Evolutionary conservation across 2,888 invertebrate genomes (phyloP), one percentile per base, ranked within the genome.

Genomic region (Coelopa pilipes): DNA sequence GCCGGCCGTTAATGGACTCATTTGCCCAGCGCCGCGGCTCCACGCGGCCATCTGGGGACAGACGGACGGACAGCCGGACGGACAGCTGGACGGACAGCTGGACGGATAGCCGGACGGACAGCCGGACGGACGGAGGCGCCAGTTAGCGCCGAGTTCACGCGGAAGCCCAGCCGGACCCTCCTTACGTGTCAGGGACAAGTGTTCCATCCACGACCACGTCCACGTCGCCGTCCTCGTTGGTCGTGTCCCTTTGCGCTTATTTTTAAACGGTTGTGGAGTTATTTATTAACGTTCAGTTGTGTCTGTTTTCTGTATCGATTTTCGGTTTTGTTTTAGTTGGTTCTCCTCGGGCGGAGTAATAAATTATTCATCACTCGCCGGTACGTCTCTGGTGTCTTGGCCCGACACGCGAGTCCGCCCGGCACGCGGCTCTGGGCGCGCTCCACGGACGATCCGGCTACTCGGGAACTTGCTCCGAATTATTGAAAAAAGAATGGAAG

Each of bases 321-420:
- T 72, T 65, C 21, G 7, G 24, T 15, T 60, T 60, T 19, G 45
- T 62, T 60, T 50, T 21, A 55, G 63, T 50, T 21, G 53, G 63
- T 49, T 57, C 34, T 55, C 13, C 55, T 68, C 55, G 53, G 50
- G 53, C 17, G 34, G 45, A 68, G 34, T 50, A 72, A 72, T 72
- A 53, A 72, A 72, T 72, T 65, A 72, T 72, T 65, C 63, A 72
- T 72, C 57, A 63, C 53, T 66, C 55, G 17, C 63, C 34, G 24
- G 21, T 45, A 47, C 50, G 55, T 70, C 70, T 50, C 45, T 21
- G 49, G 70, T 70, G 50, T 62, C 45, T 24, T 19, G 50, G 59
- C n/a, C 15, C 50, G 50, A 57, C 57, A 17, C 57, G 57, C 57
- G 57, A 34, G 34, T 57, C 57, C 1, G 11, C 21, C 57, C 57